A percentile compares a stretch with the other conserved stretches of the same genome.
phyloP scores from a whole-genome alignment of 2,797 vertebrate genomes.

The Emydoidea blandingii region DNA sequence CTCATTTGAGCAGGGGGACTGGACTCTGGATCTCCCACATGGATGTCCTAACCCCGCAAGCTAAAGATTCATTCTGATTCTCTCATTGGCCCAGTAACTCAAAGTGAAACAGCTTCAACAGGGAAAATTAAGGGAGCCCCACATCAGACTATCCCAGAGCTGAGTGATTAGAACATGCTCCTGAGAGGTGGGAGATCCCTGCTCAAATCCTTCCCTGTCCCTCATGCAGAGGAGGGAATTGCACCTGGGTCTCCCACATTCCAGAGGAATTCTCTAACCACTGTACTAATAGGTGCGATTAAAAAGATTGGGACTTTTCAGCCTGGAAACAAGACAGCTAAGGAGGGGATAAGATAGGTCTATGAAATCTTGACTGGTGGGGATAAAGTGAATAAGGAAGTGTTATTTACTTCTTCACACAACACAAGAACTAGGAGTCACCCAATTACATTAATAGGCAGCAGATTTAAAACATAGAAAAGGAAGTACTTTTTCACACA shows the following conservation, averaged over 20 bases:
- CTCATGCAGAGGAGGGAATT: background rate
- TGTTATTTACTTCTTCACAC: background rate
- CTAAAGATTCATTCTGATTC: background rate
- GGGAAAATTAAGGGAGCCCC: background rate
- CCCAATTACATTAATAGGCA: too few species aligned
- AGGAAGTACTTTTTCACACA: too few species aligned
- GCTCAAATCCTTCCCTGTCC: background rate
- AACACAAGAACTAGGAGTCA: background rate
- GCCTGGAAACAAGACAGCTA: background rate
- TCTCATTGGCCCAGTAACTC: background rate
- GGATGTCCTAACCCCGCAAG: background rate
- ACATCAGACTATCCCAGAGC: background rate
- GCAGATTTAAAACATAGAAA: too few species aligned
- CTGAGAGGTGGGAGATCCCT: background rate
- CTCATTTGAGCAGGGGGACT: background rate
- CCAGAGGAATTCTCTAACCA: background rate
- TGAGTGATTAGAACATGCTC: background rate
- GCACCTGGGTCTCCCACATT: background rate
- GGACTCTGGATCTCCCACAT: too few species aligned
- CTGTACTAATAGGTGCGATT: background rate
- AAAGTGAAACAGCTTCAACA: background rate
- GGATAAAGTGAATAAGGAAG: background rate
- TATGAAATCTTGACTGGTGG: background rate
- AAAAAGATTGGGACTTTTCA: background rate
- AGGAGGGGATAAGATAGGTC: background rate